These are phyloP conservation scores for Egretta garzetta DNA, from an alignment of 2,113 vertebrate genomes.

Conservation along the genomic window DNA sequence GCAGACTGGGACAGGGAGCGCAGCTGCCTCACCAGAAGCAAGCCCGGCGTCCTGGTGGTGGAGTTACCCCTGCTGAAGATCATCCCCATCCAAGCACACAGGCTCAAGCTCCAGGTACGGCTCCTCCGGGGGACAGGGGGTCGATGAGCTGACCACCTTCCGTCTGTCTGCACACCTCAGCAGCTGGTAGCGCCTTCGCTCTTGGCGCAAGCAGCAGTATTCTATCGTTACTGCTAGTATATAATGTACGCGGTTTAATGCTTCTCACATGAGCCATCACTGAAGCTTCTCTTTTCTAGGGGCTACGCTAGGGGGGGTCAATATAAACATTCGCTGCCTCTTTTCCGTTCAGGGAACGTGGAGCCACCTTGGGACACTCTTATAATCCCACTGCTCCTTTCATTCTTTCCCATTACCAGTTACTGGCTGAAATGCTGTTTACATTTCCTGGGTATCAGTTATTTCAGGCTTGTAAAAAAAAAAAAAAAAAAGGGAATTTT, in stretches of 20 bases:
- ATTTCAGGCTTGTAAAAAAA: not conserved
- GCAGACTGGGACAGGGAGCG: slow-evolving; percentile 88
- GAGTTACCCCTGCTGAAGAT: slow-evolving; percentile 89
- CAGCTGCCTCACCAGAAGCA: slow-evolving; percentile 84
- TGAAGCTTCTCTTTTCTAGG: not conserved
- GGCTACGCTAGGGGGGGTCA: not conserved
- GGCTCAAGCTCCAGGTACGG: slow-evolving; percentile 86
- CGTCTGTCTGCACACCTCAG: accelerated
- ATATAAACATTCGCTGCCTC: not conserved
- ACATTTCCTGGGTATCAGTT: not conserved
- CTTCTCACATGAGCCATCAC: not conserved
- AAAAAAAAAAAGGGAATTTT: not conserved
- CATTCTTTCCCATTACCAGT: not conserved
- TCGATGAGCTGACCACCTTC: accelerated
- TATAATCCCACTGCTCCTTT: no score
- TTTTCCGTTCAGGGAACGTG: not conserved
- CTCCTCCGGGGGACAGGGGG: not conserved
- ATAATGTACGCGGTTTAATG: not conserved
- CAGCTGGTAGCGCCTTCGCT: not conserved
- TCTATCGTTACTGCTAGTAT: not conserved
- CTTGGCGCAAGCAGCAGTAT: not conserved
- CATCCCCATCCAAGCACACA: slow-evolving; percentile 83
- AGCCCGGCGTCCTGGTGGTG: slow-evolving; percentile 85
- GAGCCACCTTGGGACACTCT: not conserved
- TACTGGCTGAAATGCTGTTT: not conserved